A percentile compares a stretch with the other conserved stretches of the same genome.
Conservation (phyloP, 2,888 invertebrate species). For the Dicyrtoma fusca region DNA sequence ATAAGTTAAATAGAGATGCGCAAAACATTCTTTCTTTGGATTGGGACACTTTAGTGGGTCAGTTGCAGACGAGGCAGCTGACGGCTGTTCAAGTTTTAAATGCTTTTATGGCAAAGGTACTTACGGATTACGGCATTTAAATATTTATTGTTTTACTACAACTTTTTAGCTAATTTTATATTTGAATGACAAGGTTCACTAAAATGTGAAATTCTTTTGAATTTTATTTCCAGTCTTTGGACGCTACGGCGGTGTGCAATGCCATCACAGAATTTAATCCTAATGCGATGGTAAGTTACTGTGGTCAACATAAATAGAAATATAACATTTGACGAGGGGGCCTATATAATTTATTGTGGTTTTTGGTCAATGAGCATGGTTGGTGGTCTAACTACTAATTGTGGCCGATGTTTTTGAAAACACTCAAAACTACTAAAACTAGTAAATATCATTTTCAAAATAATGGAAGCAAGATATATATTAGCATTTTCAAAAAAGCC, state of each 20-base stretch:
- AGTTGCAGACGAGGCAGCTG: conserved; percentile 49
- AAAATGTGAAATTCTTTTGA: neutral
- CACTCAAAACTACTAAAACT: no score
- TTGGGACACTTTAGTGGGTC: conserved; percentile 48
- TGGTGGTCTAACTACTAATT: no score
- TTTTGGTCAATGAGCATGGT: no score
- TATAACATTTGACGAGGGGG: no score
- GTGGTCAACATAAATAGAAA: no score
- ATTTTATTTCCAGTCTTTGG: conserved; percentile 53
- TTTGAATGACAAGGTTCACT: neutral
- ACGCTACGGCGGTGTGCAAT: conserved; percentile 57
- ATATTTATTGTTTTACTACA: neutral
- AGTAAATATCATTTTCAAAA: no score
- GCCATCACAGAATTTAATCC: conserved; percentile 58
- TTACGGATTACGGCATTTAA: neutral
- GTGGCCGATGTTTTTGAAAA: no score
- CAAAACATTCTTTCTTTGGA: conserved; percentile 48
- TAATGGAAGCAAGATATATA: no score
- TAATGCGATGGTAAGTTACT: conserved; percentile 56
- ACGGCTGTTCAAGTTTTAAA: conserved; percentile 51
- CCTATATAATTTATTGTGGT: no score
- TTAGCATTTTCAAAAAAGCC: no score
- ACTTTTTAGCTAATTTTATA: neutral
- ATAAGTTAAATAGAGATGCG: conserved; percentile 43
- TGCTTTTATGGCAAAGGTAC: conserved; percentile 53